These are phyloP conservation scores for Kryptolebias ocellatus DNA, from an alignment of 2,797 vertebrate species.

Conservation along the genomic window DNA sequence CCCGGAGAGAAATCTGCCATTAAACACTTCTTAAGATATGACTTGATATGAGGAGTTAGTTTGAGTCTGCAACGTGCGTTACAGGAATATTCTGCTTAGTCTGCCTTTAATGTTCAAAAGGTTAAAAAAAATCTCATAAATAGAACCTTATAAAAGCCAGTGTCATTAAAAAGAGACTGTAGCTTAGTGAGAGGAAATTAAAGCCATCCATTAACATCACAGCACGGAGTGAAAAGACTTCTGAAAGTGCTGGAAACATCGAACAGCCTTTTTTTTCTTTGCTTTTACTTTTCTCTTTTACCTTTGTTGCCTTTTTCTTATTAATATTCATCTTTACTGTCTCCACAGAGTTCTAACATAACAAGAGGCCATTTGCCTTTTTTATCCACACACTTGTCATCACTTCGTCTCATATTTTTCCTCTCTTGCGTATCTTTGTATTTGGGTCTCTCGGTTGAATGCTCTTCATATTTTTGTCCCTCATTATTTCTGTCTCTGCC, in stretches of 20 bases:
- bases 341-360: neutral
- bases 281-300: neutral
- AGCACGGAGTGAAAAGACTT: neutral
- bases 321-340: conserved; percentile 2
- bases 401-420: conserved; percentile 7
- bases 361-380: conserved; percentile 15
- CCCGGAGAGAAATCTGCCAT: neutral
- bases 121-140: neutral
- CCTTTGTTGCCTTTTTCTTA: neutral
- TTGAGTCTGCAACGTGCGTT: neutral
- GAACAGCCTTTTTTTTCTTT: neutral
- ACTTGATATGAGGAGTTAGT: neutral
- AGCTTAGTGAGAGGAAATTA: conserved; percentile 3
- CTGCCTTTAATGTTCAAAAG: neutral
- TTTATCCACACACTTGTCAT: conserved; percentile 5
- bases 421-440: conserved; percentile 4
- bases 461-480: conserved; percentile 22
- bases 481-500: conserved; percentile 14
- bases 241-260: conserved; percentile 1
- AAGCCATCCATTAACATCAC: conserved; percentile 8
- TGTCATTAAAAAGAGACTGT: neutral
- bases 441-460: conserved; percentile 4
- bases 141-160: neutral
- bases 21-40: neutral
- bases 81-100: neutral